These are phyloP conservation scores for Folsomia manolachei DNA, from an alignment of 2,888 invertebrate genomes.

Conservation along the genomic window DNA sequence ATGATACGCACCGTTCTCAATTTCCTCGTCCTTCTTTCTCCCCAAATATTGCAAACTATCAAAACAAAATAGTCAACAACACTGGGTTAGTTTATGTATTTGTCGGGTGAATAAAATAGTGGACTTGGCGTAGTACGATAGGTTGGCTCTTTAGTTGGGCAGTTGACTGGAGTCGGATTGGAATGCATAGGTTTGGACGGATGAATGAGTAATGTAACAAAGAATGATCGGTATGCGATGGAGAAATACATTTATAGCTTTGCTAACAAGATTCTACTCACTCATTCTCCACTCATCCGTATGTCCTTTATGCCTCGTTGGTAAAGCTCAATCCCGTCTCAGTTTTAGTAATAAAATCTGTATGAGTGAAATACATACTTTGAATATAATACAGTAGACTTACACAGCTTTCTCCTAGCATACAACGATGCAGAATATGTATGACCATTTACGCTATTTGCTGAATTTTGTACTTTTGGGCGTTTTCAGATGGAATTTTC, in stretches of 20 bases:
- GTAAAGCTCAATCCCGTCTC: not conserved
- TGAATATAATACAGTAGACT: too few species aligned
- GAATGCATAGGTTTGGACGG: conserved; percentile 35
- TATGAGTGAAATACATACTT: too few species aligned
- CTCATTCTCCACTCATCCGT: too few species aligned
- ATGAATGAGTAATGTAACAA: conserved; percentile 47
- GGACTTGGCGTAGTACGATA: not conserved
- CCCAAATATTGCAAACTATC: too few species aligned
- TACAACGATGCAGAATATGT: too few species aligned
- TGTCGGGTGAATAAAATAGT: not conserved
- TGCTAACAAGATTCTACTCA: conserved; percentile 42
- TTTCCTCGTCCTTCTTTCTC: too few species aligned
- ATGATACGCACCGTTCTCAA: not conserved
- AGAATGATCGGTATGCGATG: conserved; percentile 47
- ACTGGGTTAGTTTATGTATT: not conserved
- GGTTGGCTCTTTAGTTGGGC: not conserved
- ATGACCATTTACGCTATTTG: too few species aligned
- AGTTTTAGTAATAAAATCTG: not conserved
- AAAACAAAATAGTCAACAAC: not conserved
- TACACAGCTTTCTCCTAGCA: too few species aligned
- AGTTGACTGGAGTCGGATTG: conserved; percentile 30
- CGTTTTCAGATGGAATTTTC: too few species aligned
- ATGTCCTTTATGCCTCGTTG: too few species aligned
- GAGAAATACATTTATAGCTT: conserved; percentile 42
- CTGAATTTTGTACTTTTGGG: too few species aligned